These are phyloP conservation scores for Electrophaes corylata DNA, from an alignment of 2,888 invertebrate genomes.

Conservation along the genomic window DNA sequence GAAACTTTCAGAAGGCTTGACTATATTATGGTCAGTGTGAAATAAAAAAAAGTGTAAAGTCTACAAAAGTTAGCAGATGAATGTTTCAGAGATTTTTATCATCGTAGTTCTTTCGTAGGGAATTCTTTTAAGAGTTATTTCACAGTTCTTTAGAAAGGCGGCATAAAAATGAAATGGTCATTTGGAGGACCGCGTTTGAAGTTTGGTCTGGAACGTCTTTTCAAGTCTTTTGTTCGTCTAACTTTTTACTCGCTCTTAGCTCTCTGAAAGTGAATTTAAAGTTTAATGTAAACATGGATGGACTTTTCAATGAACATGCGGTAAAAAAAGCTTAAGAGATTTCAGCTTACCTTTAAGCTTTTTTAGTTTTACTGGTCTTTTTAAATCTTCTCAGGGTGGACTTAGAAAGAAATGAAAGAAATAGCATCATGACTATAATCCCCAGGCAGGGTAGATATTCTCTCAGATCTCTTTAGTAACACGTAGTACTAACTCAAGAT, in stretches of 20 bases:
- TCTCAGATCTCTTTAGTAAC: too few species aligned
- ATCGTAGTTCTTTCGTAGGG: conserved; percentile 45
- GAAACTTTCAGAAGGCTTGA: conserved; percentile 55
- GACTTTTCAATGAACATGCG: neutral
- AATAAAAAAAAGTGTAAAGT: conserved; percentile 56
- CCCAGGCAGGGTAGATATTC: too few species aligned
- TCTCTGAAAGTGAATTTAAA: conserved; percentile 1
- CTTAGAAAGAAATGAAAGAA: too few species aligned
- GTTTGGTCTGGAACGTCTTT: conserved; percentile 25
- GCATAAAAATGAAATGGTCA: conserved; percentile 48
- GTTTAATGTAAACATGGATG: conserved; percentile 9
- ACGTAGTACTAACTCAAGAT: too few species aligned
- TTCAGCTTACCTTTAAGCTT: neutral
- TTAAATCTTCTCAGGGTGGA: too few species aligned
- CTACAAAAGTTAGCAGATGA: conserved; percentile 63
- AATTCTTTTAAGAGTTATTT: conserved; percentile 49
- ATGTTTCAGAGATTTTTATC: conserved; percentile 62
- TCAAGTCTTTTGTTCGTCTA: conserved; percentile 22
- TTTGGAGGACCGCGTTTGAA: conserved; percentile 27
- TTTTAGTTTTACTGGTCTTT: neutral
- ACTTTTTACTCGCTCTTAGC: conserved; percentile 14
- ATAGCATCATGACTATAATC: too few species aligned
- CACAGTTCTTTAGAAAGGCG: conserved; percentile 47
- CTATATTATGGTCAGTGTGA: conserved; percentile 65
- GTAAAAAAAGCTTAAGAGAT: neutral